Evolutionary conservation across 2,888 invertebrate species (phyloP), one percentile per base, ranked within the genome.

Genomic region (Patella depressa): DNA sequence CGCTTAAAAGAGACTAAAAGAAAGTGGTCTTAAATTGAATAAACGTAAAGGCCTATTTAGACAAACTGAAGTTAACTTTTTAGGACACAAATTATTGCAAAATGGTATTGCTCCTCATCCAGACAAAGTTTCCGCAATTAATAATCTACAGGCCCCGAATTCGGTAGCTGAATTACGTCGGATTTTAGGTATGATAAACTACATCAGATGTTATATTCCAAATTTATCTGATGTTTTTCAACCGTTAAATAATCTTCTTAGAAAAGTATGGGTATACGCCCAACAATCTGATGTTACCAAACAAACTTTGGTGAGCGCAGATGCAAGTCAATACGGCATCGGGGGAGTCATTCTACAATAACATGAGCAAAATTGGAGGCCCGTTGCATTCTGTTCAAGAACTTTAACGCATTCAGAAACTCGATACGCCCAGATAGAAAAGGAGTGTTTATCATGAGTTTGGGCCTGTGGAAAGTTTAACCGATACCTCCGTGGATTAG

Each of bases 371-470:
- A 34, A 34, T 34, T 19, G 80, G 12, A 80, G 77, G 57, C 84
- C 85, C 17, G 78, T 85, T 3, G 83, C 81, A n/a, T 85, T 71
- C 75, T 77, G 76, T 69, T 86, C 84, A n/a, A 24, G 84, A 12
- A 84, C 81, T 45, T 76, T 85, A 11, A 76, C 76, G 3, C 2
- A 11, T 5, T 17, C 72, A 1, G 84, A 85, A 73, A 72, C 15
- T 7, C 79, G 78, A 45, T 85, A 80, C 59, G 82, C 83, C 12
- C 82, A 84, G 29, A 83, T 84, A 12, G 82, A 83, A 53, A 83
- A 84, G 73, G 80, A 84, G 29, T 81, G 79, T 71, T 70, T 83
- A 0, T 81, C 82, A 2, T 19, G 74, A 53, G 79, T 82, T 9
- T 83, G 82, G 79, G 74, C 82, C 5, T 85, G 82, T 55, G 83